A percentile compares a stretch with the other conserved stretches of the same genome.
phyloP scores from a whole-genome alignment of 92 coral and sea anemone species.

The Epizoanthus fatuus region DNA sequence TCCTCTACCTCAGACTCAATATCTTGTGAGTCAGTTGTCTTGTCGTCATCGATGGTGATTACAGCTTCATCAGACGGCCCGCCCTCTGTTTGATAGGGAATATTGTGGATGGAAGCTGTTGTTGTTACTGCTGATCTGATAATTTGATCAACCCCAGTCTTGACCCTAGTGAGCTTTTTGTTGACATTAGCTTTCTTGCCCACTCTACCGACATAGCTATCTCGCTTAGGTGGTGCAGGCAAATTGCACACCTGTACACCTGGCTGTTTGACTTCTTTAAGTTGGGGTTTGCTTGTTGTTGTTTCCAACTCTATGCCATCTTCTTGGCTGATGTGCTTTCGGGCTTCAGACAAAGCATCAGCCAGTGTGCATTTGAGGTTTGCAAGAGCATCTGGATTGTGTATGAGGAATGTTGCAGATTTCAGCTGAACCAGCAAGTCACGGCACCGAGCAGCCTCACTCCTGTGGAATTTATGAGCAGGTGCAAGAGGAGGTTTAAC shows the following conservation, averaged over 20 bases:
- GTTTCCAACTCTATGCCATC: conserved; percentile 39
- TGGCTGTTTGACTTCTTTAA: not conserved
- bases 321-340: conserved; percentile 40
- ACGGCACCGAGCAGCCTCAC: conserved; percentile 49
- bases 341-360: conserved; percentile 3
- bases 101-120: too few relatives aligned
- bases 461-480: conserved; percentile 2
- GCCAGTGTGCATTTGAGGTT: not conserved
- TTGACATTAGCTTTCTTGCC: too few relatives aligned
- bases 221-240: not conserved
- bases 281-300: not conserved
- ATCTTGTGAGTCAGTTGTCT: too few relatives aligned
- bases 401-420: conserved; percentile 24
- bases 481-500: too few relatives aligned
- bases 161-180: too few relatives aligned
- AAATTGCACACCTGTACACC: not conserved
- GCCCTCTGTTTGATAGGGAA: too few relatives aligned
- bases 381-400: not conserved
- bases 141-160: too few relatives aligned
- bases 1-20: too few relatives aligned
- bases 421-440: conserved; percentile 29
- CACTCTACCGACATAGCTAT: too few relatives aligned
- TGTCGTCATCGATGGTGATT: too few relatives aligned
- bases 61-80: too few relatives aligned
- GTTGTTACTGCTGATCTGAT: too few relatives aligned